Conservation (phyloP, 2,113 vertebrate genomes). For the Engystomops pustulosus region DNA sequence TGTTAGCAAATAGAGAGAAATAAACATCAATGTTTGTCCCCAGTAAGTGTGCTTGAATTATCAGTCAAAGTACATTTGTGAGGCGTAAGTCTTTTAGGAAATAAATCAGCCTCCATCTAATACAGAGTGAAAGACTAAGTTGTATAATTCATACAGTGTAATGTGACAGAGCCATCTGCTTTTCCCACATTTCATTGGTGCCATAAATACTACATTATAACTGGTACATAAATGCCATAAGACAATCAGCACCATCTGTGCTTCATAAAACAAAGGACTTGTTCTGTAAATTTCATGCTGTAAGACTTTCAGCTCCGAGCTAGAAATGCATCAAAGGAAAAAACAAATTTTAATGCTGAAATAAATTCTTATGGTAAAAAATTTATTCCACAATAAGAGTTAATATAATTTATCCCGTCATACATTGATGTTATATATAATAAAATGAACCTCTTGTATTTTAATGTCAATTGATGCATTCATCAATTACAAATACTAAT, state of each 20-base stretch:
- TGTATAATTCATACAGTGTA: slow-evolving; percentile 22
- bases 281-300: slow-evolving; percentile 22
- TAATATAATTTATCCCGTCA: no score
- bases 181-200: slow-evolving; percentile 25
- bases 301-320: slow-evolving; percentile 2
- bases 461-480: no score
- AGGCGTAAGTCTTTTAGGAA: not conserved
- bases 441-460: no score
- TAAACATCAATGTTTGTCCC: no score
- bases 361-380: slow-evolving; percentile 8
- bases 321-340: not conserved
- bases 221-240: slow-evolving; percentile 41
- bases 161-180: slow-evolving; percentile 34
- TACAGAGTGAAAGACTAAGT: not conserved
- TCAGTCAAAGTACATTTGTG: not conserved
- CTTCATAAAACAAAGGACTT: not conserved
- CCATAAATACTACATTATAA: slow-evolving; percentile 48
- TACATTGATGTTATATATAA: no score
- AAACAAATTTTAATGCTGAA: not conserved
- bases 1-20: no score
- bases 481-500: no score
- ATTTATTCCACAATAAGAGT: no score
- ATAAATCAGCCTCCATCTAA: not conserved
- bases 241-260: slow-evolving; percentile 22
- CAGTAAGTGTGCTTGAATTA: not conserved